phyloP scores from a whole-genome alignment of 2,888 invertebrate genomes.

The Nephrocerus scutellatus region DNA sequence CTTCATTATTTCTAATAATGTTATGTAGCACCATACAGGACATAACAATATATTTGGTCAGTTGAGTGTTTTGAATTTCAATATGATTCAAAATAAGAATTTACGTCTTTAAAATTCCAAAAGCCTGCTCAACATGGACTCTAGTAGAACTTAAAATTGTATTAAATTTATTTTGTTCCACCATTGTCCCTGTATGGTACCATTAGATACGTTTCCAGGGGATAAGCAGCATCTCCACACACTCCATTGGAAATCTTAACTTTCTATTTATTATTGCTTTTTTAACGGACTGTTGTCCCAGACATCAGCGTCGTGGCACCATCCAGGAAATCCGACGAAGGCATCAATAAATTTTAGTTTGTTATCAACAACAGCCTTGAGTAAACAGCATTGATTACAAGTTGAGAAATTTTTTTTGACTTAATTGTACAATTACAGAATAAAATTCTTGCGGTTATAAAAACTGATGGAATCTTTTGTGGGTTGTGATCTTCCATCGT shows the following conservation, averaged over 20 bases:
- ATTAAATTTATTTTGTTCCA: conserved; percentile 12
- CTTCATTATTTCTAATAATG: conserved; percentile 9
- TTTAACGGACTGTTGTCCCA: neutral
- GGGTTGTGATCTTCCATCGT: conserved; percentile 5
- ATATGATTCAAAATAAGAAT: conserved; percentile 15
- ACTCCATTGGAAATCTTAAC: no score
- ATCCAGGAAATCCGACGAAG: neutral
- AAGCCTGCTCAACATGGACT: conserved; percentile 18
- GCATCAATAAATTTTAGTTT: conserved; percentile 3
- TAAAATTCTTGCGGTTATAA: conserved; percentile 12
- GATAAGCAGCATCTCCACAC: conserved; percentile 17
- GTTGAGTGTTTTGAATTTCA: conserved; percentile 9
- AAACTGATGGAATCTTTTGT: conserved; percentile 10
- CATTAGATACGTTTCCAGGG: conserved; percentile 16
- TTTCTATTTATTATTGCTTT: conserved; percentile 4
- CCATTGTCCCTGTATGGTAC: conserved; percentile 17
- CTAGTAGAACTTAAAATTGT: conserved; percentile 15
- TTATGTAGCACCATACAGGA: conserved; percentile 12
- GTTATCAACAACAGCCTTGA: conserved; percentile 1
- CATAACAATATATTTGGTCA: conserved; percentile 11
- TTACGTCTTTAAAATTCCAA: conserved; percentile 17
- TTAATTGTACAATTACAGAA: conserved; percentile 14
- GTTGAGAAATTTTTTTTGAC: conserved; percentile 1
- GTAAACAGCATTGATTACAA: no score
- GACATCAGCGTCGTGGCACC: neutral